Base-by-base conservation (phyloP, 2,797 vertebrate genomes). In the Cygnus olor region DNA sequence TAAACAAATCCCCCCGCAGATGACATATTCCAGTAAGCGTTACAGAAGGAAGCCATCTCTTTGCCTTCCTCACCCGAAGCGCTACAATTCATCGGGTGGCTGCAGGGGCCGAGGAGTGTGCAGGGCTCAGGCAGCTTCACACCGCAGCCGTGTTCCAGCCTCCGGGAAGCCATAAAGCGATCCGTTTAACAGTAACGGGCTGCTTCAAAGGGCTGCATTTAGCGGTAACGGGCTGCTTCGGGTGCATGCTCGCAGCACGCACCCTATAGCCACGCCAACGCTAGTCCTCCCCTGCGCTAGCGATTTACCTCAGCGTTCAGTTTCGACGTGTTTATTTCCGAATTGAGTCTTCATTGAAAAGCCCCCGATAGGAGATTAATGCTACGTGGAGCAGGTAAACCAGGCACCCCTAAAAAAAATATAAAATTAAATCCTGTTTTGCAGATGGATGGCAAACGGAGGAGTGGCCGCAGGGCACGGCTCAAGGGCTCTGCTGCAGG, bases 191-290 rank as follows among this genome's bases (percentile, higher is more conserved):
- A 4, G 49, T 49, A 27, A 30, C 21, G 4, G 0, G 3, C 19
- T 11, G 7, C 9, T 61, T 45, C 3, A 5, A 28, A 73, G 53
- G 2, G 28, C 57, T 32, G 63, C 30, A 5, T 15, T 56, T 47
- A 24, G 30, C 32, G 2, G 0, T 42, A 27, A 30, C n/a, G 4
- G 0, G 3, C 17, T 11, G 7, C 9, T 61, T 45, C 30, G 11
- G 18, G 54, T 18, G 19, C 54, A 32, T 11, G 30, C 18, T 56
- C 28, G 36, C 51, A 44, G 2, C 21, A 3, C 65, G 13, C 7
- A 19, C 10, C 8, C 21, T 44, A 8, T 4, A 34, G 30, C 12
- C 0, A 20, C 45, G 19, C 49, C 34, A 71, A 69, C 10, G 1
- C 8, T 13, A 18, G 3, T 56, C 49, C 72, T 20, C 6, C 64